Evolutionary conservation across 2,113 vertebrate genomes (phyloP).

Genomic region (Morone saxatilis): DNA sequence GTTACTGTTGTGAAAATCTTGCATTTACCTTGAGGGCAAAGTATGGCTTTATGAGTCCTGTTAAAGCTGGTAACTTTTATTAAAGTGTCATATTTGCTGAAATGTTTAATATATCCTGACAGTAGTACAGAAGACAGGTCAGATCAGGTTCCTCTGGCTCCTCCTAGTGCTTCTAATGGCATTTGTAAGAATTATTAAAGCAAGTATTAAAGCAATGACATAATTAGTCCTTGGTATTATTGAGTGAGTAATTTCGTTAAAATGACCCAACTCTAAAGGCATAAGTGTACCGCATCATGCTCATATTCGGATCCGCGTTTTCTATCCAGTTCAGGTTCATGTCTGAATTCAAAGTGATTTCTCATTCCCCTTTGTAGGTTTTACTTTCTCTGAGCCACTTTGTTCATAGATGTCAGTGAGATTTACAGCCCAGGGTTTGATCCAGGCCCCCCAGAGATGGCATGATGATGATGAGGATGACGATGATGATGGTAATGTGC

Average conservation of each 20-base stretch:
- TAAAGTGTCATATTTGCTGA: too few relatives aligned
- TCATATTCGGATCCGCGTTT: not conserved
- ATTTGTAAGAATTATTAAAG: too few relatives aligned
- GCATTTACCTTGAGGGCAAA: not conserved
- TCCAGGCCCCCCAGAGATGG: slow-evolving; percentile 26
- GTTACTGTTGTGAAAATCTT: not conserved
- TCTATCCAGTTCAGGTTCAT: not conserved
- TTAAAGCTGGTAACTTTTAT: not conserved
- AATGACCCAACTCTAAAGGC: not conserved
- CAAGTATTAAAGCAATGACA: too few relatives aligned
- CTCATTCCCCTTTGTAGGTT: not conserved
- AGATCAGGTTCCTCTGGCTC: too few relatives aligned
- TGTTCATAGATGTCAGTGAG: slow-evolving; percentile 14
- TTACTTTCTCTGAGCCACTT: not conserved
- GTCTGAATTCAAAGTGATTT: not conserved
- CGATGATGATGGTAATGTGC: slow-evolving; percentile 34
- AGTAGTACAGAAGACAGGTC: too few relatives aligned
- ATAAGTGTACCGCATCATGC: not conserved
- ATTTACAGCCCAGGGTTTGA: slow-evolving; percentile 40
- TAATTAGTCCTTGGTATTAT: not conserved
- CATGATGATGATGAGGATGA: slow-evolving; percentile 34
- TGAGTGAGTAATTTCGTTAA: not conserved
- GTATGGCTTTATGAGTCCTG: not conserved
- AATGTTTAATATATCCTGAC: too few relatives aligned
- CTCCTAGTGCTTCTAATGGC: too few relatives aligned